phyloP scores from a whole-genome alignment of 2,888 invertebrate species.

The Harmothoe impar region DNA sequence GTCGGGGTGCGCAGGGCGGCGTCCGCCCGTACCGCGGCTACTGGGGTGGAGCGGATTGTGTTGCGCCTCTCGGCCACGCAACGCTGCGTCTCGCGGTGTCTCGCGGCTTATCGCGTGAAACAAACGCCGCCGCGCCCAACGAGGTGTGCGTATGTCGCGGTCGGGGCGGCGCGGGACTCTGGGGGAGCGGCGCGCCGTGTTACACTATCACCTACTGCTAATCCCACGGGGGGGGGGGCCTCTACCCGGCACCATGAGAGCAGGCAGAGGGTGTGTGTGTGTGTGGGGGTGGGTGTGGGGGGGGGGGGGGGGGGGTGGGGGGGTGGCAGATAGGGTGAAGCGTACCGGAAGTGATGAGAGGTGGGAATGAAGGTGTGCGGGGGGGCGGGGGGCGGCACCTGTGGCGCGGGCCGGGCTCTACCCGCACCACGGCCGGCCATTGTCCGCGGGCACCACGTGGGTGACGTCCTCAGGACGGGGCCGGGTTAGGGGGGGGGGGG shows the following conservation, averaged over 20 bases:
- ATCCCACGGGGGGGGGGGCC: too few species aligned
- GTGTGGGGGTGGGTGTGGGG: too few species aligned
- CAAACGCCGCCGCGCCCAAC: slow-evolving; percentile 35
- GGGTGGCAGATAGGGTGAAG: neutral
- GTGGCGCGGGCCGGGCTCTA: neutral
- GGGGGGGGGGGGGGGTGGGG: too few species aligned
- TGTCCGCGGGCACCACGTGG: neutral
- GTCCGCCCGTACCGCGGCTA: neutral
- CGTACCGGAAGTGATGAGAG: slow-evolving; percentile 51
- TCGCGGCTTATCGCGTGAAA: slow-evolving; percentile 35
- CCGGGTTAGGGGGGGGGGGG: neutral
- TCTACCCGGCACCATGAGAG: too few species aligned
- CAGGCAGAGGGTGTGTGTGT: too few species aligned
- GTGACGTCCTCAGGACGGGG: neutral
- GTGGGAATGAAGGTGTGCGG: slow-evolving; percentile 43
- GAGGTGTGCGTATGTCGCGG: neutral
- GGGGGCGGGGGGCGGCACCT: slow-evolving; percentile 27
- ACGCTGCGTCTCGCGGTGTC: neutral
- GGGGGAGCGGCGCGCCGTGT: too few species aligned
- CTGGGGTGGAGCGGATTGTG: slow-evolving; percentile 26
- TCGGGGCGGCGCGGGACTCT: neutral
- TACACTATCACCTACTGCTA: too few species aligned
- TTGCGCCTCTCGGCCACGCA: neutral
- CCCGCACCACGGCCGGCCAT: neutral
- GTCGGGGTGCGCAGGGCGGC: neutral